phyloP scores from a whole-genome alignment of 1,140 invertebrate genomes.

The Drosophila asahinai region DNA sequence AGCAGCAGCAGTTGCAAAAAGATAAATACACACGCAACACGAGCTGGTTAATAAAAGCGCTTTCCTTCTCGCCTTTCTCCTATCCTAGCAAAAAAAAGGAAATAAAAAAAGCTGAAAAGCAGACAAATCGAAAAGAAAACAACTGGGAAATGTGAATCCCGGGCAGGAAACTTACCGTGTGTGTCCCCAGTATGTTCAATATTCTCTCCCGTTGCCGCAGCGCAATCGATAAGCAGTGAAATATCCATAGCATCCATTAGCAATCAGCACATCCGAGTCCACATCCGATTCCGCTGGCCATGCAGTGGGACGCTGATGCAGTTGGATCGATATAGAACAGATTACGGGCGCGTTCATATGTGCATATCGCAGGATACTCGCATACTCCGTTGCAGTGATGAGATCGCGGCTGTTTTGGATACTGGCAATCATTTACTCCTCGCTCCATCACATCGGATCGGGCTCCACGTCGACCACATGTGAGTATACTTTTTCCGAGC shows the following conservation, averaged over 20 bases:
- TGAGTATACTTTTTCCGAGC: slow-evolving; percentile 38
- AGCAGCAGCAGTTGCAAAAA: slow-evolving; percentile 51
- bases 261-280: background rate
- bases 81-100: background rate
- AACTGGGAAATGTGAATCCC: slow-evolving; percentile 11
- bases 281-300: slow-evolving; percentile 13
- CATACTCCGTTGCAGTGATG: slow-evolving; percentile 68
- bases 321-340: slow-evolving; percentile 51
- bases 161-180: background rate
- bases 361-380: slow-evolving; percentile 54
- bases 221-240: slow-evolving; percentile 27
- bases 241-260: slow-evolving; percentile 10
- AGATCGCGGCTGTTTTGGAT: slow-evolving; percentile 84
- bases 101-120: slow-evolving; percentile 5
- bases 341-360: slow-evolving; percentile 59
- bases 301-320: slow-evolving; percentile 55
- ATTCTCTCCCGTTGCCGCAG: slow-evolving; percentile 1
- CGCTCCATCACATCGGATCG: slow-evolving; percentile 78
- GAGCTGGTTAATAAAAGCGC: slow-evolving; percentile 44
- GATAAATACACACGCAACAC: slow-evolving; percentile 59
- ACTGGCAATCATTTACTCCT: slow-evolving; percentile 82
- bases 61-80: slow-evolving; percentile 14
- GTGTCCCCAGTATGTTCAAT: slow-evolving; percentile 27
- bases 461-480: slow-evolving; percentile 79
- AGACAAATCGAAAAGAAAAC: slow-evolving; percentile 15